These are phyloP conservation scores for Drosophila tani DNA, from an alignment of 1,140 invertebrate genomes.

Conservation along the genomic window DNA sequence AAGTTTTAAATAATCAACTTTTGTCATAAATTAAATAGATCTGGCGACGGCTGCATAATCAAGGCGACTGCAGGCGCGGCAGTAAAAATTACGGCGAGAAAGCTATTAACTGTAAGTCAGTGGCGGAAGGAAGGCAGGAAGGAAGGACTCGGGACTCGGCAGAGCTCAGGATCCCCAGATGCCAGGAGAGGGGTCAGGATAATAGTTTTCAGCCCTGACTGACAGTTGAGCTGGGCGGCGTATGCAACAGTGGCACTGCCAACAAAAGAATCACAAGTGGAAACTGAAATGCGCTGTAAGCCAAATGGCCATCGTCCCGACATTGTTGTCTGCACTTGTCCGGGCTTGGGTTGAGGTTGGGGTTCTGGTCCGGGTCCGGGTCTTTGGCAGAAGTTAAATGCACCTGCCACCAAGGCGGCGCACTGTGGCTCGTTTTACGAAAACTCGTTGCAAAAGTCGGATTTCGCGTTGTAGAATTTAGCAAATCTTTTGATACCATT, in stretches of 20 bases:
- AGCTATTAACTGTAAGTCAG: constrained; percentile 52
- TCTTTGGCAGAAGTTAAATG: constrained; percentile 78
- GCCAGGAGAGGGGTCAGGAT: constrained; percentile 25
- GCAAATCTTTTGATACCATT: no score
- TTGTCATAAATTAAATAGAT: constrained; percentile 65
- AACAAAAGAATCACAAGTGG: constrained; percentile 63
- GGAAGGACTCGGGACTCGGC: constrained; percentile 1
- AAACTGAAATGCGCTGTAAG: constrained; percentile 60
- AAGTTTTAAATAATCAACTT: constrained; percentile 59
- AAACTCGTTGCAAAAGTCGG: no score
- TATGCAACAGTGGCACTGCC: constrained; percentile 52
- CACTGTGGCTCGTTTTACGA: no score
- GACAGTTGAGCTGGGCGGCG: constrained; percentile 8
- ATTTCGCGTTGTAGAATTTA: no score
- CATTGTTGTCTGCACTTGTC: constrained; percentile 66
- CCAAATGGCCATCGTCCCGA: constrained; percentile 61
- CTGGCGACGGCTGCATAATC: constrained; percentile 53
- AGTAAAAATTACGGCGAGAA: constrained; percentile 50
- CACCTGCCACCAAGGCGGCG: constrained; percentile 66
- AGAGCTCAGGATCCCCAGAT: constrained; percentile 2
- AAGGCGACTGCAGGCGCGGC: constrained; percentile 34
- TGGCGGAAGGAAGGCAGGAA: constrained; percentile 20
- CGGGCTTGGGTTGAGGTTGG: constrained; percentile 10
- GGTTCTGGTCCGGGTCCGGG: constrained; percentile 47
- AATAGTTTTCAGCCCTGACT: constrained; percentile 35